Conservation (phyloP, 2,113 vertebrate species). For the Phycodurus eques region DNA sequence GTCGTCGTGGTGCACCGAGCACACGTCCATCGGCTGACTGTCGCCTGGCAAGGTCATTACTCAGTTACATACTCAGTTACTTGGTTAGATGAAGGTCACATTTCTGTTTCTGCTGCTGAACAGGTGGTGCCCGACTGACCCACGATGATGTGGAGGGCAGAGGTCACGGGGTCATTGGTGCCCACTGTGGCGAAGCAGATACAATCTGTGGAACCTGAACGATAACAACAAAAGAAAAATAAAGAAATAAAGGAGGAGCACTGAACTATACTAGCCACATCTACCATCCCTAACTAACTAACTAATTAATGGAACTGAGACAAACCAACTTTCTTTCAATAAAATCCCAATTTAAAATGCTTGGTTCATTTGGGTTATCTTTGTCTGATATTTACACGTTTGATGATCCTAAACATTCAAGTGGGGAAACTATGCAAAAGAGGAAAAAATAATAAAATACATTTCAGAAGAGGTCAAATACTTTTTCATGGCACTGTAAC, state of each 20-base stretch:
- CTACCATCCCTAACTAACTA: no score
- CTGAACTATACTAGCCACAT: neutral
- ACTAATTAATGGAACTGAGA: no score
- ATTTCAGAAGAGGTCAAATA: no score
- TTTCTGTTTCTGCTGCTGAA: neutral
- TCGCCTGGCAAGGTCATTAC: conserved; percentile 75
- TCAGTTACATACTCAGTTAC: neutral
- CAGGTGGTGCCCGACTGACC: conserved; percentile 70
- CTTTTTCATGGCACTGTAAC: no score
- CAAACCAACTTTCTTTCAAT: no score
- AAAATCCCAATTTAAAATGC: no score
- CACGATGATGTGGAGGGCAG: conserved; percentile 89
- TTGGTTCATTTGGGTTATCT: no score
- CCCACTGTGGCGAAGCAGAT: conserved; percentile 92
- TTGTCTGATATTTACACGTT: no score
- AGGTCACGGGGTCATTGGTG: conserved; percentile 87
- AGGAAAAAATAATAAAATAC: no score
- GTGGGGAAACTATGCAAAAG: no score
- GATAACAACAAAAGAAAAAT: neutral
- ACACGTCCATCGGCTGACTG: conserved; percentile 90
- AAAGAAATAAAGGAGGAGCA: neutral
- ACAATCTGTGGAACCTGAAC: conserved; percentile 92
- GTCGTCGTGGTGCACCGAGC: conserved; percentile 82
- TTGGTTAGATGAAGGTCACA: neutral
- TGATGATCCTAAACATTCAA: no score